These are phyloP conservation scores for Rhegmatorhina hoffmannsi DNA, from an alignment of 2,113 vertebrate species.

Conservation along the genomic window DNA sequence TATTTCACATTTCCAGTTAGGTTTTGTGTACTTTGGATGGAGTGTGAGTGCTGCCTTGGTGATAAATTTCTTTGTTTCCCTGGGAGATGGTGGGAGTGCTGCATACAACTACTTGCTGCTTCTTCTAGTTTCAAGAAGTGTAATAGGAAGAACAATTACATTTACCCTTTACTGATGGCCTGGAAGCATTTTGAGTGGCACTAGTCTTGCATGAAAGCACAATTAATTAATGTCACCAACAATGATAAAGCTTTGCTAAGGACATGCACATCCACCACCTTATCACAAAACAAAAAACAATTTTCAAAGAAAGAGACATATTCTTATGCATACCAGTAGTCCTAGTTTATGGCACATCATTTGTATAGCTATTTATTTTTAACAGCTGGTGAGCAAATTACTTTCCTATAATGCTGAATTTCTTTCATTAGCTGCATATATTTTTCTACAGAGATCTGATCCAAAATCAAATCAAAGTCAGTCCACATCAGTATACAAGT, in stretches of 20 bases:
- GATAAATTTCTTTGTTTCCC: background rate
- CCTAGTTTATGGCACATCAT: slow-evolving; percentile 34
- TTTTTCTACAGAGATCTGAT: background rate
- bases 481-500: background rate
- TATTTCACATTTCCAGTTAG: background rate
- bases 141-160: background rate
- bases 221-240: accelerated
- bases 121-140: background rate
- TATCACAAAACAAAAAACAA: background rate
- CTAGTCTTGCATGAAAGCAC: background rate
- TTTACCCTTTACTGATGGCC: background rate
- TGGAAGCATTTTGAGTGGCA: background rate
- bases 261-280: background rate
- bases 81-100: background rate
- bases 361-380: slow-evolving; percentile 50
- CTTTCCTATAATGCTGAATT: slow-evolving; percentile 11
- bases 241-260: background rate
- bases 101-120: background rate
- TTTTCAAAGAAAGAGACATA: background rate
- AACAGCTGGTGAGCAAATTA: slow-evolving; percentile 42
- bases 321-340: slow-evolving; percentile 12
- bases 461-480: slow-evolving; percentile 38
- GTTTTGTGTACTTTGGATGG: background rate
- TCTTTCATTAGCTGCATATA: slow-evolving; percentile 24
- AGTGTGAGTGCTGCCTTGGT: background rate